Base-by-base conservation (phyloP, 2,888 invertebrate species). In the Pristionchus japonicus region DNA sequence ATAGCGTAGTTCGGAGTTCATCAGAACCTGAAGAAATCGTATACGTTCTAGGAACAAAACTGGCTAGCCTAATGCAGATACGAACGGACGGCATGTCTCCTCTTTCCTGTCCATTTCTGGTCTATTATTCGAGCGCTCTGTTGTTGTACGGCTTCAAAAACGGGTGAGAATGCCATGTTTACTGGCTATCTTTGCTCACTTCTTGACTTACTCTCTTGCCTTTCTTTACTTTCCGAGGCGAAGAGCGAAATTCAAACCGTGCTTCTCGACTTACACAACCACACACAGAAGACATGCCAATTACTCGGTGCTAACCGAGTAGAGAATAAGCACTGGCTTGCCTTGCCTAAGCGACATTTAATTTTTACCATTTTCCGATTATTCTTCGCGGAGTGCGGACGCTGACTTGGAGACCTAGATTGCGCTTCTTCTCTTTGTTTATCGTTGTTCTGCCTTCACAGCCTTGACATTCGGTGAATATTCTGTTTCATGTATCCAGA, bases 171-270 rank as follows among this genome's bases (percentile, higher is more conserved):
- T 57, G 57, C 37, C n/a, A 20, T 70, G 70, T 70, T 70, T 15
- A 70, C 70, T 70, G 70, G 70, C 70, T 70, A 34, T 64, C 31
- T 64, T 64, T 64, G 31, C 64, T 64, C 64, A 34, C 64, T 61
- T 27, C 61, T 27, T 27, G 34, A 64, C 34, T 57, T 57, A 57
- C 64, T 27, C 64, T n/a, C n/a, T n/a, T n/a, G 31, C 31, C 64
- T 70, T 31, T 23, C 70, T 70, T 37, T 20, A 37, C 70, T 70
- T 34, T 34, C 20, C 70, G 70, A 37, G 23, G 37, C 23, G 37
- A 52, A 57, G 52, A 3, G 15, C 31, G 70, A 70, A 70, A 70
- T 70, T 70, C 70, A 37, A 70, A 70, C 70, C 70, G 70, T 70
- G 70, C 70, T 34, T 37, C 70, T 70, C 70, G 70, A 70, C 70